These are phyloP conservation scores for Lathamus discolor DNA, from an alignment of 2,113 vertebrate genomes.

Conservation along the genomic window DNA sequence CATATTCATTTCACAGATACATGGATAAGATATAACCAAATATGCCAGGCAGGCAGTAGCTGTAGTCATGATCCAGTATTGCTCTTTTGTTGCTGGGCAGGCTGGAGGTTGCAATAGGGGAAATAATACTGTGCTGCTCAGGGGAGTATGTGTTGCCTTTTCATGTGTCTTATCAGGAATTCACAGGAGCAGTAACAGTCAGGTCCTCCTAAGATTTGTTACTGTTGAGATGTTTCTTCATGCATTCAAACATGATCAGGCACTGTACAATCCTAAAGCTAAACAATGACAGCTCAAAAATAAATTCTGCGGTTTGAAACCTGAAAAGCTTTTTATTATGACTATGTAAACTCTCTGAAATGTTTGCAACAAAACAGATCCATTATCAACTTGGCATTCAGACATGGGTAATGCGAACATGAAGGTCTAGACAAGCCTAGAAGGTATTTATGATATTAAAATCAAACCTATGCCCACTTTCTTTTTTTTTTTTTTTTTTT, in stretches of 20 bases:
- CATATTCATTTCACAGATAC: background rate
- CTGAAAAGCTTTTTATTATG: background rate
- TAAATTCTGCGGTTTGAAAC: background rate
- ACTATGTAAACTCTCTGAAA: background rate
- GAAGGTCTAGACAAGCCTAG: background rate
- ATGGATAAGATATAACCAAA: background rate
- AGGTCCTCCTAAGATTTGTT: background rate
- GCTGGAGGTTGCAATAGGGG: background rate
- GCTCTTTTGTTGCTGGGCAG: background rate
- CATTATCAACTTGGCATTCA: background rate
- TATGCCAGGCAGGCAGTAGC: background rate
- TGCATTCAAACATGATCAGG: background rate
- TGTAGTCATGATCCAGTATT: background rate
- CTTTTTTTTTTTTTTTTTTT: background rate
- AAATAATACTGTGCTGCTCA: background rate
- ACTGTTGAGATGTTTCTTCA: background rate
- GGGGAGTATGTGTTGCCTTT: rapidly evolving
- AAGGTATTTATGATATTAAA: background rate
- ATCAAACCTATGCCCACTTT: background rate
- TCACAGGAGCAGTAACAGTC: background rate
- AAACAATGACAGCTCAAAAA: background rate
- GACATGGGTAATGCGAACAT: background rate
- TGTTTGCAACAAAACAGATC: background rate
- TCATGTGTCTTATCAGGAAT: background rate
- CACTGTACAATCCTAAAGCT: background rate